Base-by-base conservation (phyloP, 2,888 invertebrate genomes). In the Drosophila prostipennis region DNA sequence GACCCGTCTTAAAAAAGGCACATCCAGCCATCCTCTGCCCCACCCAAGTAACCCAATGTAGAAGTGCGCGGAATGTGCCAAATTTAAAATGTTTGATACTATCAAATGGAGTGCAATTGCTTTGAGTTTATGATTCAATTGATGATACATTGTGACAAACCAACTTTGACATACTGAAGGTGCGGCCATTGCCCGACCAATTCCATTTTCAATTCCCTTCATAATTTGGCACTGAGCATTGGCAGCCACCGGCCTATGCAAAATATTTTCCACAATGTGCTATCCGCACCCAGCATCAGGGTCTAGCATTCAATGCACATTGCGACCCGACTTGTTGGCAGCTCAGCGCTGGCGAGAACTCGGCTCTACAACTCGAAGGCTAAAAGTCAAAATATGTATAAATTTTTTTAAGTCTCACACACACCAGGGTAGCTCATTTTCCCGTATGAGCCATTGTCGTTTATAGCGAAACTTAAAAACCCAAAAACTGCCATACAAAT, bases 51-150 rank as follows among this genome's bases (percentile, higher is more conserved):
- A 14, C n/a, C 11, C 34, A 11, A 40, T 11, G n/a, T 19, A 19
- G 16, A 36, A 65, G 52, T 45, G 29, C 40, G 13, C 19, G 29
- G 49, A 6, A 57, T 56, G 57, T 39, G 52, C 70, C 52, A 69
- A 48, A 52, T 61, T 46, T 29, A 39, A 55, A 26, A 37, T 61
- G 14, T 40, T 10, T 49, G 63, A 71, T 72, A 37, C 23, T 37
- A 63, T 71, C 51, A 53, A 71, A 61, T 51, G 36, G 39, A 54
- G 54, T 63, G 55, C 72, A 71, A 61, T 71, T 51, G 54, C 61
- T 51, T 46, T 16, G 48, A 14, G 43, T 39, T 68, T 70, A 43
- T 51, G 32, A 46, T 70, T 68, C 57, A 68, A 68, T 68, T 68
- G 49, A 70, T 46, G 59, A 58, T 58, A 34, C 71, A 52, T 45